A percentile compares a stretch with the other conserved stretches of the same genome.
phyloP scores from a whole-genome alignment of 1,140 invertebrate genomes.

The Psilanteris sp. region DNA sequence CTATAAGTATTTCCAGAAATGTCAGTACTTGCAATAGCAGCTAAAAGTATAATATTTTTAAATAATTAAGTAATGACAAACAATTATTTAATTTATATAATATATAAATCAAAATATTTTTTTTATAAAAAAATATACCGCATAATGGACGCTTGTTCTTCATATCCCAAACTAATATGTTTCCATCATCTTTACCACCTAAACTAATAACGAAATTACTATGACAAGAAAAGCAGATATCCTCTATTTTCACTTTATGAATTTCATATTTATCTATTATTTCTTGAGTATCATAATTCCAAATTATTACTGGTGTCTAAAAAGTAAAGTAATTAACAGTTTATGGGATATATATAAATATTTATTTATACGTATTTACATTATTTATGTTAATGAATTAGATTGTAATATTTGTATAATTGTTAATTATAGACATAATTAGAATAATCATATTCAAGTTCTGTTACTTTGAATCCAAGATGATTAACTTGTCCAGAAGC shows the following conservation, averaged over 20 bases:
- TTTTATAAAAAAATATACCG: too few relatives aligned
- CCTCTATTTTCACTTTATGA: conserved; percentile 92
- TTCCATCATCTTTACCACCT: conserved; percentile 93
- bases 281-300: conserved; percentile 87
- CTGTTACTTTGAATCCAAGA: conserved; percentile 92
- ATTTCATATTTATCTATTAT: conserved; percentile 86
- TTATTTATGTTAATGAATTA: too few relatives aligned
- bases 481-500: conserved; percentile 94
- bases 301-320: conserved; percentile 90
- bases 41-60: too few relatives aligned
- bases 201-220: conserved; percentile 90
- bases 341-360: too few relatives aligned
- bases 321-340: conserved; percentile 6
- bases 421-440: too few relatives aligned
- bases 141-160: conserved; percentile 83
- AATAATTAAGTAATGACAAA: too few relatives aligned
- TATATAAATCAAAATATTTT: too few relatives aligned
- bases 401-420: too few relatives aligned
- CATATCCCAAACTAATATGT: conserved; percentile 88
- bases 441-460: too few relatives aligned
- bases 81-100: too few relatives aligned
- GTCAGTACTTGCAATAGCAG: conserved; percentile 82
- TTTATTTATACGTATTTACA: too few relatives aligned
- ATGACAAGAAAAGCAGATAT: conserved; percentile 89
- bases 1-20: conserved; percentile 84